Evolutionary conservation across 30 jellyfish, hydroid and myxozoan genomes (phyloP), one percentile per base, ranked within the genome.

Genomic region (Pelagia noctiluca): DNA sequence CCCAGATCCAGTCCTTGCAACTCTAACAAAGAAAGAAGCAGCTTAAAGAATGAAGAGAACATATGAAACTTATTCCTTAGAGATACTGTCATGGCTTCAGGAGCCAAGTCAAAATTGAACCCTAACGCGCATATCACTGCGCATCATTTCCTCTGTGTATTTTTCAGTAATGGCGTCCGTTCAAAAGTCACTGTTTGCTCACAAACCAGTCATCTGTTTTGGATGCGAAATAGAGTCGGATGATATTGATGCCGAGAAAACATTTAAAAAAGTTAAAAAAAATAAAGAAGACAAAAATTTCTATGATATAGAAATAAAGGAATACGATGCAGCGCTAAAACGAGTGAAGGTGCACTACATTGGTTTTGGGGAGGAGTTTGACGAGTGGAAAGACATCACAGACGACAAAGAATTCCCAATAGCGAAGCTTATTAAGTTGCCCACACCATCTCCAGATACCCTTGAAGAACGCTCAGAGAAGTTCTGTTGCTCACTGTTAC

Each of bases 1-100:
- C 35, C 94, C 94, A 1, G 82, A 83, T 29, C 92, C 92, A 0
- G 32, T 82, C 23, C 36, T 82, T 21, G 85, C 92, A 3, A 66
- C 79, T 21, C 25, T 62, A 31, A 62, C 90, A 0, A 60, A 46
- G 68, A 57, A 63, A 30, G 90, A 65, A 62, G 82, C 76, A 79
- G 82, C 37, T 16, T 4, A 29, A 5, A 61, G 82, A 25, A 63
- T 76, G 65, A 76, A 76, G 31, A 76, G 78, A 76, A 54, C n/a
- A n/a, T n/a, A n/a, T n/a, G n/a, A n/a, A n/a, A n/a, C n/a, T n/a
- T n/a, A n/a, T n/a, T n/a, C n/a, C n/a, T n/a, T n/a, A n/a, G n/a
- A n/a, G n/a, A n/a, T n/a, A n/a, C n/a, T n/a, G n/a, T n/a, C n/a
- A n/a, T n/a, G n/a, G n/a, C n/a, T n/a, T n/a, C n/a, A n/a, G n/a